Conservation (phyloP, 2,888 invertebrate species). For the Drosophila anomelani region DNA sequence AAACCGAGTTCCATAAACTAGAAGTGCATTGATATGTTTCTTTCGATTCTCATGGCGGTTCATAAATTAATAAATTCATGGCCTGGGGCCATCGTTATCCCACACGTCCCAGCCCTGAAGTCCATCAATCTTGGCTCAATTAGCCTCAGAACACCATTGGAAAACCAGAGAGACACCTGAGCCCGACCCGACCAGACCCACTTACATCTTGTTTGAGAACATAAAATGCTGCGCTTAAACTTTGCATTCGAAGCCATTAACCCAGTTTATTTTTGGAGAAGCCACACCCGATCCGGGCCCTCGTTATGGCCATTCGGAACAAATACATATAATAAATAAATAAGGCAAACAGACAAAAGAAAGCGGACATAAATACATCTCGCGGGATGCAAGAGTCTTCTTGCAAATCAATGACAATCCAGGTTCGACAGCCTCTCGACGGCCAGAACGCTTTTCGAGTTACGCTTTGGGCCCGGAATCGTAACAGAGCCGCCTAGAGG, state of each 20-base stretch:
- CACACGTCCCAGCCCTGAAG: slow-evolving; percentile 14
- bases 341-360: slow-evolving; percentile 37
- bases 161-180: slow-evolving; percentile 21
- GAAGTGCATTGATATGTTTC: slow-evolving; percentile 32
- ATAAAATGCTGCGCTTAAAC: slow-evolving; percentile 55
- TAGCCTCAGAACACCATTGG: slow-evolving; percentile 18
- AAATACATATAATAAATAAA: slow-evolving; percentile 22
- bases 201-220: slow-evolving; percentile 59
- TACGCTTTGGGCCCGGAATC: slow-evolving; percentile 37
- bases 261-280: slow-evolving; percentile 66
- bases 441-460: slow-evolving; percentile 25
- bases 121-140: slow-evolving; percentile 39
- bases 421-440: slow-evolving; percentile 31
- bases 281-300: slow-evolving; percentile 63
- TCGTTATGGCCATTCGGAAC: slow-evolving; percentile 30
- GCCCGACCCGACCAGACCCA: slow-evolving; percentile 26
- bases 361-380: slow-evolving; percentile 48
- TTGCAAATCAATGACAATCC: slow-evolving; percentile 64
- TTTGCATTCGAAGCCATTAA: slow-evolving; percentile 61
- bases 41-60: slow-evolving; percentile 27
- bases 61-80: slow-evolving; percentile 55
- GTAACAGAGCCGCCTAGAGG: slow-evolving; percentile 48
- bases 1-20: background rate
- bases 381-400: slow-evolving; percentile 43
- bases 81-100: background rate